Evolutionary conservation across 2,888 invertebrate species (phyloP).

Genomic region (Clostera curtula): DNA sequence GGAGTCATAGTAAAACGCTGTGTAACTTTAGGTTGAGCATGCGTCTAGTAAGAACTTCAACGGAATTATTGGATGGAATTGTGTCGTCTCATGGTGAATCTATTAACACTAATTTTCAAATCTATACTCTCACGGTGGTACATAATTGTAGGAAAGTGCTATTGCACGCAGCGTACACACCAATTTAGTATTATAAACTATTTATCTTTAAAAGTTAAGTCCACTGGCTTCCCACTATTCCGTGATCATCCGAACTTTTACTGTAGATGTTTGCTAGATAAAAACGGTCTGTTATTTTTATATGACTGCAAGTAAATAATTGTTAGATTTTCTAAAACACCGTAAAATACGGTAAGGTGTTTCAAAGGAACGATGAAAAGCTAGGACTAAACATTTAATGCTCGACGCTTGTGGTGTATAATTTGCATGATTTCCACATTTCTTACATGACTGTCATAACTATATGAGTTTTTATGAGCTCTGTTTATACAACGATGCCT

Average conservation of each 20-base stretch:
- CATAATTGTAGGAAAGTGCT: constrained; percentile 65
- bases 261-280: constrained; percentile 67
- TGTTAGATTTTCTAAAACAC: constrained; percentile 70
- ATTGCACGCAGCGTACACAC: constrained; percentile 71
- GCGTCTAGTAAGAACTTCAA: constrained; percentile 24
- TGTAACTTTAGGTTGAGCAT: constrained; percentile 19
- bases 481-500: too few relatives aligned
- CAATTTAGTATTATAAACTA: constrained; percentile 55
- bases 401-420: constrained; percentile 24
- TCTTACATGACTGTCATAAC: too few relatives aligned
- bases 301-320: constrained; percentile 67
- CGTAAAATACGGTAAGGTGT: constrained; percentile 48
- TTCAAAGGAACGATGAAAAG: constrained; percentile 25
- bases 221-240: constrained; percentile 59
- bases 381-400: constrained; percentile 23
- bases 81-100: constrained; percentile 25
- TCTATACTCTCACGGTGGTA: constrained; percentile 44
- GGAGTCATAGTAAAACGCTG: constrained; percentile 20
- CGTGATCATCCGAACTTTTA: constrained; percentile 54
- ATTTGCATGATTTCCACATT: constrained; percentile 18
- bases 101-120: constrained; percentile 45
- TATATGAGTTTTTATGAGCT: too few relatives aligned
- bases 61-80: constrained; percentile 69
- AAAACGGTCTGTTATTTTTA: constrained; percentile 69
- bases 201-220: constrained; percentile 49